These are phyloP conservation scores for Podarcis lilfordi DNA, from an alignment of 2,797 vertebrate genomes.

Conservation along the genomic window DNA sequence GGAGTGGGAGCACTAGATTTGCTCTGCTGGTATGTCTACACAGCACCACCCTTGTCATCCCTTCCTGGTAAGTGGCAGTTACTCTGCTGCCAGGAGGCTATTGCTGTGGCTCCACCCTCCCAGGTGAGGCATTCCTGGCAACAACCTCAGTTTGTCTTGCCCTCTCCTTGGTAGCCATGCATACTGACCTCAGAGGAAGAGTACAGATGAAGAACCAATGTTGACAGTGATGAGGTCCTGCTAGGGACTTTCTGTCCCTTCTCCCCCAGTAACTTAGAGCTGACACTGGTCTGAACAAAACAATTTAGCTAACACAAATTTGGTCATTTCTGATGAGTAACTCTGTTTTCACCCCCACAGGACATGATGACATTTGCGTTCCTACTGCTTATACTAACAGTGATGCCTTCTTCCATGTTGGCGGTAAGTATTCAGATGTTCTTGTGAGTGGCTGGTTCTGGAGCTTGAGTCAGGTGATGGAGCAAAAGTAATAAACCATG, in stretches of 20 bases:
- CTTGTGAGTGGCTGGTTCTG: not conserved
- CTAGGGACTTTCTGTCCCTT: not conserved
- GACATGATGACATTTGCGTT: constrained; percentile 67
- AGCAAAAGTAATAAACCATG: not conserved
- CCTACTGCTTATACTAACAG: constrained; percentile 58
- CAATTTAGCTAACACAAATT: not conserved
- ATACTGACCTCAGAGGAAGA: not conserved
- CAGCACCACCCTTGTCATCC: no score
- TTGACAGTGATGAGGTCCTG: not conserved
- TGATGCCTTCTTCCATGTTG: constrained; percentile 44
- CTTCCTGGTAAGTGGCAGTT: no score
- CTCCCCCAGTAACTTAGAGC: not conserved
- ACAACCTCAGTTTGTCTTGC: not conserved
- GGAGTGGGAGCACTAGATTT: not conserved
- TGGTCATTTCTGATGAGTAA: not conserved
- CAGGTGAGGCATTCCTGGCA: no score
- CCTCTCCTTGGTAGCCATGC: not conserved
- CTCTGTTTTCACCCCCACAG: constrained; percentile 53
- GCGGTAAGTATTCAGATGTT: constrained; percentile 69
- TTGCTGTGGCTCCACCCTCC: no score
- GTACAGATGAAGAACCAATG: not conserved
- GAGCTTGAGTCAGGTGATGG: not conserved
- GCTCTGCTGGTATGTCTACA: no score
- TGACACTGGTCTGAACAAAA: not conserved
- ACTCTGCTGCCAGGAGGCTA: no score